phyloP scores from a whole-genome alignment of 2,113 vertebrate genomes.

The Meles meles region DNA sequence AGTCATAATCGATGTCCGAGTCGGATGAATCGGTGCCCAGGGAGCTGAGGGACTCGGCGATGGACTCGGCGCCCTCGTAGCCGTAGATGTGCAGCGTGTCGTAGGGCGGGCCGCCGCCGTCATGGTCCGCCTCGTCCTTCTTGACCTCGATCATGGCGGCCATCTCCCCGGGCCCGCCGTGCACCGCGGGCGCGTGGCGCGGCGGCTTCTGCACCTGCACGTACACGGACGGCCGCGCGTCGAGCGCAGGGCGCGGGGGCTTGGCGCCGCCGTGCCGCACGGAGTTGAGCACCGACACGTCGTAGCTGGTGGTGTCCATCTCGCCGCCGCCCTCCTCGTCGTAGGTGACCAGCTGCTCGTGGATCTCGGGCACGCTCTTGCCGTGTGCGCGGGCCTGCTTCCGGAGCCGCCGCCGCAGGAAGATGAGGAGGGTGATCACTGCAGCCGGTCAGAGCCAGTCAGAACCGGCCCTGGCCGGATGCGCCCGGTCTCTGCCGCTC shows the following conservation, averaged over 20 bases:
- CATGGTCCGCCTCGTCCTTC: constrained; percentile 95
- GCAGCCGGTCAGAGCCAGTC: neutral
- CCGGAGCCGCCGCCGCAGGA: constrained; percentile 88
- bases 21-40: constrained; percentile 88
- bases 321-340: constrained; percentile 98
- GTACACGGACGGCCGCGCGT: constrained; percentile 77
- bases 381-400: constrained; percentile 85
- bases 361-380: constrained; percentile 92
- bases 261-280: constrained; percentile 83
- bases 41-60: constrained; percentile 94
- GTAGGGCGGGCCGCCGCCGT: constrained; percentile 90
- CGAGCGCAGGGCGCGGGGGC: neutral
- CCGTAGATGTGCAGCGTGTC: constrained; percentile 97
- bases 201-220: constrained; percentile 86
- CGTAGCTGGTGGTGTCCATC: constrained; percentile 98
- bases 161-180: constrained; percentile 90
- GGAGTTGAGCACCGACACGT: constrained; percentile 94
- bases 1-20: constrained; percentile 93
- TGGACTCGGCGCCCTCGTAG: constrained; percentile 93
- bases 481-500: rapidly evolving
- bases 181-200: constrained; percentile 46
- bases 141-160: constrained; percentile 94
- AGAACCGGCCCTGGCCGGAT: neutral
- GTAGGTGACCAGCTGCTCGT: constrained; percentile 96
- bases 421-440: constrained; percentile 91